Base-by-base conservation (phyloP, 2,797 vertebrate genomes). In the Oreortyx pictus region DNA sequence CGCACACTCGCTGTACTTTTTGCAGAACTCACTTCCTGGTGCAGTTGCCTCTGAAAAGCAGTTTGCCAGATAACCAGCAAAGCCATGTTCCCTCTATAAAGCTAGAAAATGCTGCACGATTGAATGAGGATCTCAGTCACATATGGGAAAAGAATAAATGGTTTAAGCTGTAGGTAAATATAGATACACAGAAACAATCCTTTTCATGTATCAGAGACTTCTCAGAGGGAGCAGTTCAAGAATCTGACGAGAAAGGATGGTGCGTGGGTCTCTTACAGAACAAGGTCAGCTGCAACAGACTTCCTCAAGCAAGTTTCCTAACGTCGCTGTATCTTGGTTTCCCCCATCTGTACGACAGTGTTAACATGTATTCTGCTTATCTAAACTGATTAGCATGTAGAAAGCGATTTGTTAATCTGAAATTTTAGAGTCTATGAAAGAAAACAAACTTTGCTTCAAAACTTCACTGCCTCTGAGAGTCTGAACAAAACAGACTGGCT, bases 241-340 rank as follows among this genome's bases (percentile, higher is more conserved):
- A 86, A 76, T 76, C 56, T 93, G 93, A 96, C 92, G 95, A 91
- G 93, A 52, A 94, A 84, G 92, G 95, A 91, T 95, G 94, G 95
- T 96, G 95, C 78, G 91, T 96, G 91, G 89, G 93, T 95, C 94
- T 94, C 90, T 59, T 60, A 7, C 67, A 86, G 93, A 96, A 83
- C 83, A 94, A 92, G 95, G 93, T 95, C 95, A 95, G 93, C 92
- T 96, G 91, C 87, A 87, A 94, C 92, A 94, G 95, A 94, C 87
- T 91, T 96, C 94, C 94, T 94, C 82, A 25, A 94, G 90, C 92
- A 85, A 96, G 86, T 86, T 95, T 79, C 95, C 94, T 92, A 83
- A 79, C 86, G 93, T 92, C 94, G 82, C 80, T 0, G 1, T 67
- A 83, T 90, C 93, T 89, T 5, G 1, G 65, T 86, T 96, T 95